Percentiles rank a stretch among this genome's conserved stretches.
These are phyloP conservation scores for Drosophila melanica DNA, from an alignment of 1,140 invertebrate species.

Conservation along the genomic window DNA sequence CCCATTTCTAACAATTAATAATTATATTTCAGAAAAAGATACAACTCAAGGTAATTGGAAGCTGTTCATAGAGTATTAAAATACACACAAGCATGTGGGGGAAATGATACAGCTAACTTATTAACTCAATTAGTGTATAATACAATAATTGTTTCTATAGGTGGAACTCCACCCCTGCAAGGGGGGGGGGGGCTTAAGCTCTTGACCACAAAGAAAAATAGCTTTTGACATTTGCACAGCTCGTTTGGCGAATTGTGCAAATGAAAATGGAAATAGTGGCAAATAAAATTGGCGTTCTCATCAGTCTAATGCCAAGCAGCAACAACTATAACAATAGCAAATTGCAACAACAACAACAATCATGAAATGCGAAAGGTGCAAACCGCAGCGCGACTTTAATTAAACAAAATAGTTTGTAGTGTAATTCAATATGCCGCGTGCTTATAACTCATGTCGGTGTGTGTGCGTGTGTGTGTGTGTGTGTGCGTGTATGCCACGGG, in stretches of 20 bases:
- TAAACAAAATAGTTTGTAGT: constrained; percentile 69
- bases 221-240: constrained; percentile 51
- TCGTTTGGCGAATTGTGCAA: constrained; percentile 14
- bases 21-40: too few relatives aligned
- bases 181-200: neutral
- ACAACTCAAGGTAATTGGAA: too few relatives aligned
- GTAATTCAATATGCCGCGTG: constrained; percentile 47
- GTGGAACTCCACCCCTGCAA: too few relatives aligned
- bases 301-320: constrained; percentile 34
- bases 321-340: constrained; percentile 2
- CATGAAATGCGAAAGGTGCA: constrained; percentile 32
- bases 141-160: constrained; percentile 24
- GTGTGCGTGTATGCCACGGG: constrained; percentile 1
- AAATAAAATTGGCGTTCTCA: constrained; percentile 42
- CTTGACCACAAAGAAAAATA: constrained; percentile 32
- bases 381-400: constrained; percentile 57
- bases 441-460: constrained; percentile 9
- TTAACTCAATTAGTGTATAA: constrained; percentile 39
- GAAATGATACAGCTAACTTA: neutral
- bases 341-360: constrained; percentile 16
- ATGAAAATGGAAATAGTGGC: constrained; percentile 23
- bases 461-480: neutral
- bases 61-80: too few relatives aligned
- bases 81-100: too few relatives aligned
- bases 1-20: too few relatives aligned